Evolutionary conservation across 2,113 vertebrate genomes (phyloP).

Genomic region (Poeciliopsis retropinna): DNA sequence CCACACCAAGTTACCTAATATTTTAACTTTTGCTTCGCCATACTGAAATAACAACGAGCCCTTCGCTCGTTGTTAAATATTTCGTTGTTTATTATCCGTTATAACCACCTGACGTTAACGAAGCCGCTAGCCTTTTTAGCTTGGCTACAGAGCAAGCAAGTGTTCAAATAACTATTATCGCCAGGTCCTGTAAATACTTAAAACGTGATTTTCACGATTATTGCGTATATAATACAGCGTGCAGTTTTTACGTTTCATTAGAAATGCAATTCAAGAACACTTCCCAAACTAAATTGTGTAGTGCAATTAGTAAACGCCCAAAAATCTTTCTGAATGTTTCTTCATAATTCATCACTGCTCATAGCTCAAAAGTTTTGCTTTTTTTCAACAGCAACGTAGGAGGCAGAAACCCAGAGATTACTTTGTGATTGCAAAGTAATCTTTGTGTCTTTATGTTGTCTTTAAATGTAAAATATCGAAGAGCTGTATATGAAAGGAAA

Average conservation of each 20-base stretch:
- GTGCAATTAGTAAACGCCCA: not conserved
- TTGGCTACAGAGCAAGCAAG: not conserved
- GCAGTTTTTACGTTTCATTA: not conserved
- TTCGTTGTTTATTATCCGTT: not conserved
- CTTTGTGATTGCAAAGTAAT: too few species aligned
- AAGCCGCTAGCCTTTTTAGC: constrained; percentile 30
- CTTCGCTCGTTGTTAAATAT: not conserved
- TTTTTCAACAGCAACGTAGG: too few species aligned
- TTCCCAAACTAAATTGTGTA: not conserved
- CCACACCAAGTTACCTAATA: constrained; percentile 1
- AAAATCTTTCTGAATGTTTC: too few species aligned
- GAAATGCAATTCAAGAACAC: not conserved
- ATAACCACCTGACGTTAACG: not conserved
- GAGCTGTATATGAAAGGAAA: too few species aligned
- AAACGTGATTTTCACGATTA: not conserved
- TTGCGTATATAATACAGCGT: not conserved
- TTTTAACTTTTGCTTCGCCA: not conserved
- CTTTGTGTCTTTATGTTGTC: too few species aligned
- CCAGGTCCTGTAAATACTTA: not conserved
- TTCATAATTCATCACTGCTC: too few species aligned
- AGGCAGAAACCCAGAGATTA: too few species aligned
- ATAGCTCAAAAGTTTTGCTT: too few species aligned
- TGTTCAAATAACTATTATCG: not conserved
- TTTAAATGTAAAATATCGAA: too few species aligned
- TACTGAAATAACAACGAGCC: not conserved